These are phyloP conservation scores for Alligator sinensis DNA, from an alignment of 2,113 vertebrate genomes.

Conservation along the genomic window DNA sequence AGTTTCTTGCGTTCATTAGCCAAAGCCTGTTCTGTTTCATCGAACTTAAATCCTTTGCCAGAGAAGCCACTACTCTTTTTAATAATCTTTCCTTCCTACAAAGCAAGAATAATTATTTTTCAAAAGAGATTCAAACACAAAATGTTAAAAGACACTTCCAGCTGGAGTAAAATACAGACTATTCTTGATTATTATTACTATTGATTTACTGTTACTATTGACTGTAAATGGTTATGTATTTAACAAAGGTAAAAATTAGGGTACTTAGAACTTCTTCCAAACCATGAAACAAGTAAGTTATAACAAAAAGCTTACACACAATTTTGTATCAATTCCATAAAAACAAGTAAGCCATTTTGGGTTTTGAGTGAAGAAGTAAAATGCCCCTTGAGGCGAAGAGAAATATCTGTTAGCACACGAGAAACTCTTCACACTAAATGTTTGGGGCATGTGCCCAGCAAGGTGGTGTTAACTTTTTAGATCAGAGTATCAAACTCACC, in stretches of 20 bases:
- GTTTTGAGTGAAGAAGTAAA: neutral
- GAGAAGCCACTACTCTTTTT: conserved; percentile 99
- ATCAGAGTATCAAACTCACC: no score
- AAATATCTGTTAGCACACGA: fast-evolving
- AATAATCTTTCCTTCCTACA: conserved; percentile 94
- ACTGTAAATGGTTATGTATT: neutral
- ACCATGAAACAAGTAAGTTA: neutral
- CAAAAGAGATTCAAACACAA: neutral
- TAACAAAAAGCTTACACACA: neutral
- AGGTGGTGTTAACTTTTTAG: no score
- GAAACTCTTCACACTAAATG: neutral
- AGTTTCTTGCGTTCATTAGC: conserved; percentile 98
- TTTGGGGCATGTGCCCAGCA: neutral
- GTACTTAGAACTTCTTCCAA: neutral
- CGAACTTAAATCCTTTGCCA: conserved; percentile 99
- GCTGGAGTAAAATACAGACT: neutral
- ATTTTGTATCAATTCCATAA: neutral
- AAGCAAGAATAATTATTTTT: neutral
- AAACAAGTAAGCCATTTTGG: neutral
- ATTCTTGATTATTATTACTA: neutral
- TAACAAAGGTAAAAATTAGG: conserved; percentile 26
- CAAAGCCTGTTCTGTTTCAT: conserved; percentile 96
- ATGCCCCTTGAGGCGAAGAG: neutral
- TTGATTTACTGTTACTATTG: neutral
- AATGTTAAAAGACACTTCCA: neutral